These are phyloP conservation scores for Strigamia maritima DNA, from an alignment of 2,888 invertebrate species.

Conservation along the genomic window DNA sequence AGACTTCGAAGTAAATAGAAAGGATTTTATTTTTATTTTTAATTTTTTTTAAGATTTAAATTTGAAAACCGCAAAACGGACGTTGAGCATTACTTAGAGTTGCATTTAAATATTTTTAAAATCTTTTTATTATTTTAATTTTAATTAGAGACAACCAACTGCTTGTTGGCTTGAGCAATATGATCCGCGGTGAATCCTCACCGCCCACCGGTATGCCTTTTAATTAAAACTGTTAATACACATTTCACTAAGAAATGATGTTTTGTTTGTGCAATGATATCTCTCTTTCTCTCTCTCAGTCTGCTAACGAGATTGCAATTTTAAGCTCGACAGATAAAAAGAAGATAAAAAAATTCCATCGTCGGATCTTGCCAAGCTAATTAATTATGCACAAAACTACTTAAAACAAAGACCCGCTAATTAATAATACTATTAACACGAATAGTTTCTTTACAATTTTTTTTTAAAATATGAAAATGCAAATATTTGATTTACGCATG, in stretches of 20 bases:
- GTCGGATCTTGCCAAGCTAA: neutral
- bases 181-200: neutral
- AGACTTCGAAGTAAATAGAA: constrained; percentile 44
- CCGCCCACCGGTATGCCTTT: neutral
- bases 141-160: neutral
- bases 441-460: neutral
- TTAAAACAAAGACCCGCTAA: neutral
- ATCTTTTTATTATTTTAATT: neutral
- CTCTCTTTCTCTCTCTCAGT: too few relatives aligned
- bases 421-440: neutral
- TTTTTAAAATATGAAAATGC: neutral
- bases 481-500: neutral
- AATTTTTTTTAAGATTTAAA: neutral
- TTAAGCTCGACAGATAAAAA: neutral
- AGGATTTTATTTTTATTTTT: neutral
- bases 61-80: neutral
- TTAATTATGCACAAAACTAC: neutral
- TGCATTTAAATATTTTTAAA: neutral
- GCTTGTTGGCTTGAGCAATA: neutral
- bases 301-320: neutral
- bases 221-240: neutral
- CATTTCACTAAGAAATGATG: neutral
- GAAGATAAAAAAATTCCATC: too few relatives aligned
- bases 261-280: neutral
- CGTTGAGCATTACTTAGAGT: neutral